Conservation (phyloP, 1,140 invertebrate species). For the Bombus impatiens region DNA sequence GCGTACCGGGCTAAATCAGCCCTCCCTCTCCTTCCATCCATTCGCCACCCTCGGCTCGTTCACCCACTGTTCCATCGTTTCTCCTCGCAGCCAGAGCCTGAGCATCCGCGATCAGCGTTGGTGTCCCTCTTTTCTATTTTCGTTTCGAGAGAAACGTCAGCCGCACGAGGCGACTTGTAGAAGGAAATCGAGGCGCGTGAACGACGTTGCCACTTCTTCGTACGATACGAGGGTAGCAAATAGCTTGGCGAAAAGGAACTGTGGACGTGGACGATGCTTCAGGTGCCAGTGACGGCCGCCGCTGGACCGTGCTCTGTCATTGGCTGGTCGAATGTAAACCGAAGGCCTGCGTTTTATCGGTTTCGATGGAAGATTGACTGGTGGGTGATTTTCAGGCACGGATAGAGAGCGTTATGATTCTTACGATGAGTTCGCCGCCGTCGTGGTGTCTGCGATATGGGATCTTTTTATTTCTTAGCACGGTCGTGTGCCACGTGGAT, state of each 20-base stretch:
- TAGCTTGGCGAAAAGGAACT: not conserved
- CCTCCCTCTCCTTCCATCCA: not conserved
- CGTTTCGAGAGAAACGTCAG: conserved; percentile 52
- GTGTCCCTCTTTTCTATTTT: conserved; percentile 36
- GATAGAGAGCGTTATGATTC: not conserved
- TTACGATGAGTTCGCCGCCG: not conserved
- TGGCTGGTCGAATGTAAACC: conserved; percentile 10
- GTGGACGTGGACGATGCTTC: not conserved
- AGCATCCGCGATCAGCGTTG: not conserved
- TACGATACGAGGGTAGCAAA: not conserved
- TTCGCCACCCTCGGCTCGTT: not conserved
- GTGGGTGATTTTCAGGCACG: not conserved
- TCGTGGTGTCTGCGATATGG: too few species aligned
- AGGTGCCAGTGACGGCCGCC: conserved; percentile 30
- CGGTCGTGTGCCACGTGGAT: too few species aligned
- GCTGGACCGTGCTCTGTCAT: not conserved
- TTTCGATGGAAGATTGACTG: conserved; percentile 6
- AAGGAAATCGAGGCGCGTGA: conserved; percentile 42
- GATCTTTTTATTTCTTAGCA: not conserved
- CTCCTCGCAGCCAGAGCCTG: not conserved
- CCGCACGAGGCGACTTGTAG: conserved; percentile 21
- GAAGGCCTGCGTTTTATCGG: conserved; percentile 32
- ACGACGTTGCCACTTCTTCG: not conserved
- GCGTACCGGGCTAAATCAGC: conserved; percentile 39
- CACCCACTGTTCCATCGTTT: not conserved